Base-by-base conservation (phyloP, 2,888 invertebrate species). In the Tuberolachnus salignus region DNA sequence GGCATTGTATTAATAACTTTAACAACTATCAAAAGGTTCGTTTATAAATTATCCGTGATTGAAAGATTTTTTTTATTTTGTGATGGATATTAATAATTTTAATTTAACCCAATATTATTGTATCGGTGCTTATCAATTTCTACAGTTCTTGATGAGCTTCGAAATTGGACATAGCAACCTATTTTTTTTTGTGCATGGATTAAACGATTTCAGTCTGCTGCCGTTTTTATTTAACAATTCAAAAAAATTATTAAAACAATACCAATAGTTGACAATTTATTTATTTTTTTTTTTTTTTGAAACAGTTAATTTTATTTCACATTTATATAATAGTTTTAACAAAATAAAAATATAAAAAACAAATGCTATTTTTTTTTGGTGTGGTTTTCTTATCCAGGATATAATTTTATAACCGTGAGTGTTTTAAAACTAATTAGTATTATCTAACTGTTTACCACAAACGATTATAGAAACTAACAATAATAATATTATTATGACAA, bases 1-100 rank as follows among this genome's bases (percentile, higher is more conserved):
- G 78, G 78, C 78, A 69, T 42, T 78, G 69, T 67, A 51, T 34
- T 59, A 78, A 51, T 78, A 78, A 78, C 67, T 78, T 78, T 78
- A 78, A 69, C 66, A 69, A 46, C 49, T 49, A 21, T 46, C 78
- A 57, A 78, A 78, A 78, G 78, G 78, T 80, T 73, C 69, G 75
- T 82, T 69, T 69, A 73, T 26, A 44, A 57, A 42, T 34, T 53
- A 53, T n/a, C 19, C 16, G 23, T 53, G 16, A 34, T 23, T 64
- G 44, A n/a, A 44, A n/a, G n/a, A 51, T 44, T 64, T 13, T 23
- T 66, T 10, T 34, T 16, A 9, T 49, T 42, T 23, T 53, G 42
- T 23, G 44, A 1, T 23, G 14, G 57, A 34, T 16, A 4, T 73
- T 61, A 71, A 55, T 59, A 34, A 63, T 59, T 59, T 63, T 53